These are phyloP conservation scores for Helicolenus hilgendorfi DNA, from an alignment of 2,797 vertebrate species.

Conservation along the genomic window DNA sequence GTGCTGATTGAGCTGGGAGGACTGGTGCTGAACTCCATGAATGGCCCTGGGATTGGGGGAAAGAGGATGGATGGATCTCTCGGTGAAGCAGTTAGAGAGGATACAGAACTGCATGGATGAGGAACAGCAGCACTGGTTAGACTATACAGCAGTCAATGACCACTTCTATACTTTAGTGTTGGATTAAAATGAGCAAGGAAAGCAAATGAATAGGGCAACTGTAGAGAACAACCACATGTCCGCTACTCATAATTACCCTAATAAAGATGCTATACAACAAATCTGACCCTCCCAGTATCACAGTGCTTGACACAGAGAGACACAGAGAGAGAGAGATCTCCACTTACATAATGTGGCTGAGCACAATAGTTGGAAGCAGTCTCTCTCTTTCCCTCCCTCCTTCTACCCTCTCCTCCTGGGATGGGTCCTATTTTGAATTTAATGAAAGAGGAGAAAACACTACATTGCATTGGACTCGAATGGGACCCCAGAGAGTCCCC, in stretches of 20 bases:
- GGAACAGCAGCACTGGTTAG: constrained; percentile 1
- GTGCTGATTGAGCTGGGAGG: constrained; percentile 75
- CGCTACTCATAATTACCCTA: constrained; percentile 37
- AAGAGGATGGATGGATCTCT: constrained; percentile 39
- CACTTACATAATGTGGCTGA: constrained; percentile 69
- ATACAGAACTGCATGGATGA: constrained; percentile 16
- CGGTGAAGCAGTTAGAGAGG: constrained; percentile 38
- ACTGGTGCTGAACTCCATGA: constrained; percentile 68
- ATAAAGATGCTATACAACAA: constrained; percentile 64
- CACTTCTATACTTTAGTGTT: constrained; percentile 6
- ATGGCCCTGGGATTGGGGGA: constrained; percentile 47
- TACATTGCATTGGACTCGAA: constrained; percentile 75
- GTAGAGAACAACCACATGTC: constrained; percentile 47
- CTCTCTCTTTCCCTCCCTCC: constrained; percentile 44
- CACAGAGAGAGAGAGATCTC: constrained; percentile 29
- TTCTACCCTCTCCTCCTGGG: constrained; percentile 51
- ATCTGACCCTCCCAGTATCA: constrained; percentile 40
- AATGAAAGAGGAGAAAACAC: constrained; percentile 84
- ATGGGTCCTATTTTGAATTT: constrained; percentile 82
- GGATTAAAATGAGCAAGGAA: constrained; percentile 23
- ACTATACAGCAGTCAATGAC: constrained; percentile 17
- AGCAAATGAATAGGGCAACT: constrained; percentile 22
- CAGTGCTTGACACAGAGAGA: constrained; percentile 48
- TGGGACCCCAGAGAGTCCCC: constrained; percentile 80
- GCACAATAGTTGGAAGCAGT: constrained; percentile 79